A percentile compares a stretch with the other conserved stretches of the same genome.
phyloP scores from a whole-genome alignment of 2,113 vertebrate genomes.

The Progne subis region DNA sequence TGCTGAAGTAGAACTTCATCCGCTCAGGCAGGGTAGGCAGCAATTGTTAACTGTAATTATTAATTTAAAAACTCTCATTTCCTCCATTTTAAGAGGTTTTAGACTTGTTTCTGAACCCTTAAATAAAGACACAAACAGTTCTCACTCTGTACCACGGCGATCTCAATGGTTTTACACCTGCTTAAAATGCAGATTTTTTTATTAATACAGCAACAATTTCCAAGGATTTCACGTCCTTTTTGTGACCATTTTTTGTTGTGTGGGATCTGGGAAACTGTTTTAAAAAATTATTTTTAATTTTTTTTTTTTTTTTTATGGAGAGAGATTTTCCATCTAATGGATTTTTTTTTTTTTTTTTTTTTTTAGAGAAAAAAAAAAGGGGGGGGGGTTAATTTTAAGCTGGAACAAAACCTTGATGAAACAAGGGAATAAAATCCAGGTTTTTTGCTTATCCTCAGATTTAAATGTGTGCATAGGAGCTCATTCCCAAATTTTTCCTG shows the following conservation, averaged over 20 bases:
- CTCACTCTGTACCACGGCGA: rapidly evolving
- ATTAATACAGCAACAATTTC: neutral
- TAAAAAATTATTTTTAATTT: neutral
- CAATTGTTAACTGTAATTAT: neutral
- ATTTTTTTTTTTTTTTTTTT: neutral
- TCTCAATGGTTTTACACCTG: neutral
- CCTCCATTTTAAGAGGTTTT: neutral
- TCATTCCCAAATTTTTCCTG: neutral
- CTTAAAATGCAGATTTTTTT: neutral
- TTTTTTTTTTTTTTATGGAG: neutral
- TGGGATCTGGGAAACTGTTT: neutral
- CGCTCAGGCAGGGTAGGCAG: neutral
- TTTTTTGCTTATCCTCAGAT: neutral
- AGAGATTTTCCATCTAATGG: neutral
- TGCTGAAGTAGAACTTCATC: neutral
- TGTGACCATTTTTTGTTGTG: neutral
- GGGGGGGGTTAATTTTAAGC: neutral
- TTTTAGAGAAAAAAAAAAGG: neutral
- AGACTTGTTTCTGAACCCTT: neutral
- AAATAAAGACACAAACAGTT: neutral
- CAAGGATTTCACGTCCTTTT: neutral
- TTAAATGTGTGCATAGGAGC: rapidly evolving
- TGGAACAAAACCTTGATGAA: neutral
- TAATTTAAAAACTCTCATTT: neutral
- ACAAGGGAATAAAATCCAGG: rapidly evolving